Base-by-base conservation (phyloP, 2,113 vertebrate species). In the Phrynosoma platyrhinos region DNA sequence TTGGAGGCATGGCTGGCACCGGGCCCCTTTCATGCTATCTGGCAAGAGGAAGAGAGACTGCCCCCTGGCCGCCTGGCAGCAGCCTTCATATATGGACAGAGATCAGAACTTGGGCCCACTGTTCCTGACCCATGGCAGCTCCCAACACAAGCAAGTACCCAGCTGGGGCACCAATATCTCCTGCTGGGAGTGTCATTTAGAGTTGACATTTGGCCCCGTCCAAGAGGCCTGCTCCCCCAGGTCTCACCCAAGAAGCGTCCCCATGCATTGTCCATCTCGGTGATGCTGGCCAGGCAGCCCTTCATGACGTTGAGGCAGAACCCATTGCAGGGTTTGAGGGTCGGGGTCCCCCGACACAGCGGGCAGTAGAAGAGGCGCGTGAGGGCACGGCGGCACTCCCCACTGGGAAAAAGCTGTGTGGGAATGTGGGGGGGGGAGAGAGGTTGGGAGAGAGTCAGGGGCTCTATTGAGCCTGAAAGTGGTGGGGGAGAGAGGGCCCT, bases 231-330 rank as follows among this genome's bases (percentile, higher is more conserved):
- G 6, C 68, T 16, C 53, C 74, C n/a, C 79, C 79, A 32, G 23
- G 6, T 42, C 95, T 95, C 94, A 98, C 98, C 98, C 87, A 98
- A 97, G 87, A 98, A 98, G 93, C 96, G 96, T 89, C 97, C 97
- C 98, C 98, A 98, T 82, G 98, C 98, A 0, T 97, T 94, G 83
- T 98, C 97, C 91, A 98, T 94, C 88, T 98, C 97, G 2, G 96
- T 97, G 92, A 96, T 95, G 95, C 97, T 97, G 92, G 97, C 97
- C 52, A 98, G 95, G 94, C 98, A 98, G 92, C 98, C 98, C 94
- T 98, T 97, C 96, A 98, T 97, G 92, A 98, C 98, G 8, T 98
- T 98, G 82, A 98, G 98, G 92, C 98, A 98, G 92, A 98, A 96
- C n/a, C 97, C 96, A 66, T 96, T 96, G 91, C 98, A 98, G 40